Conservation (phyloP, 2,888 invertebrate species). For the Amblyteles armatorius region DNA sequence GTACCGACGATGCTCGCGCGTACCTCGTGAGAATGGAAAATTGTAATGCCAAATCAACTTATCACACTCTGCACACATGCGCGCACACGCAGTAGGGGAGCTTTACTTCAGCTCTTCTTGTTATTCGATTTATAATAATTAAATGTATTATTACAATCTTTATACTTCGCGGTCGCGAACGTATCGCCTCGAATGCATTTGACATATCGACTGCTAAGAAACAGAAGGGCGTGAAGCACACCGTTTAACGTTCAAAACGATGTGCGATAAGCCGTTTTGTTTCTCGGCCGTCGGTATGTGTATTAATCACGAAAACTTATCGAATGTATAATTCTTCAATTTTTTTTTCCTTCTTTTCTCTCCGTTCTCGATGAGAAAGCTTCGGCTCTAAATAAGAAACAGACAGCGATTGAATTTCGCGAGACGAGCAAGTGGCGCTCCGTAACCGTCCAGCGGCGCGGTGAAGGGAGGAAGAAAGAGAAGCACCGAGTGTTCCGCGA, state of each 20-base stretch:
- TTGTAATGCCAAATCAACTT: conserved; percentile 18
- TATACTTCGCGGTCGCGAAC: background rate
- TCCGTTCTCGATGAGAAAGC: background rate
- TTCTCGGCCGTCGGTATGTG: background rate
- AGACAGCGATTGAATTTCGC: conserved; percentile 8
- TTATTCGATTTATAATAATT: conserved; percentile 43
- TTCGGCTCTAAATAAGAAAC: background rate
- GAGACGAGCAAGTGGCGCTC: background rate
- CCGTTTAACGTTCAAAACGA: too few species aligned
- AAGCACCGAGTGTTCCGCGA: conserved; percentile 12
- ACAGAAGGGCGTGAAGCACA: too few species aligned
- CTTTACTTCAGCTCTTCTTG: conserved; percentile 27
- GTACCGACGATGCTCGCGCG: background rate
- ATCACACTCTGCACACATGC: conserved; percentile 1
- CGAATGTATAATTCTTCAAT: conserved; percentile 13
- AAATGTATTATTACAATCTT: conserved; percentile 22
- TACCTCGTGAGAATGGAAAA: conserved; percentile 22
- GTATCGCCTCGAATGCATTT: conserved; percentile 9
- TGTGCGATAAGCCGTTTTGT: too few species aligned
- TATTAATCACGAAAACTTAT: conserved; percentile 1
- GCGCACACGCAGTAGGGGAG: background rate
- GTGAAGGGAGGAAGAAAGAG: background rate
- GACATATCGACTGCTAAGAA: background rate
- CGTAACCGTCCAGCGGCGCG: background rate
- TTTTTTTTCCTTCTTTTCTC: too few species aligned